Evolutionary conservation across 2,113 vertebrate species (phyloP).

Genomic region (Rhynchomys soricoides): DNA sequence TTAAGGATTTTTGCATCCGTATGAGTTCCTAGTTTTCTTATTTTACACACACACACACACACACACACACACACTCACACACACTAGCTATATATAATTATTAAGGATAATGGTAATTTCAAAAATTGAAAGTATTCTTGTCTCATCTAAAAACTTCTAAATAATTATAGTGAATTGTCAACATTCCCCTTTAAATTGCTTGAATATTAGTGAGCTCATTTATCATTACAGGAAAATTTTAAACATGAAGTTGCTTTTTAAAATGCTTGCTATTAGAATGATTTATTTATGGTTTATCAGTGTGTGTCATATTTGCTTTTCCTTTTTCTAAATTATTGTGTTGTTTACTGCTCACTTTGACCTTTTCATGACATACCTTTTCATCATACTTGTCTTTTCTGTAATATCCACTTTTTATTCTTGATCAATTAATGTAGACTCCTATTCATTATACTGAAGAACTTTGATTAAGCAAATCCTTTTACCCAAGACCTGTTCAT

Average conservation of each 20-base stretch:
- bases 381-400: no score
- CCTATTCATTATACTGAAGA: background rate
- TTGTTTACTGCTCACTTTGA: background rate
- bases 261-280: background rate
- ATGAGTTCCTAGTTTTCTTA: background rate
- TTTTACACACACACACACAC: no score
- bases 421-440: background rate
- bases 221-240: background rate
- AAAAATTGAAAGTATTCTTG: background rate
- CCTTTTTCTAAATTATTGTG: background rate
- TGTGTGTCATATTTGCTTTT: background rate
- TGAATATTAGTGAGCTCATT: background rate
- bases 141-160: background rate
- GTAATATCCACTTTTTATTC: background rate
- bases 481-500: background rate
- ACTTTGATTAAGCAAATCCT: background rate
- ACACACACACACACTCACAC: no score
- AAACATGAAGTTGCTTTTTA: background rate
- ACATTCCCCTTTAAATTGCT: background rate
- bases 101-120: background rate
- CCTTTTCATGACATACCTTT: background rate
- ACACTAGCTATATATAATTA: background rate
- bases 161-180: background rate
- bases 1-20: background rate
- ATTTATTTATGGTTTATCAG: background rate